phyloP scores from a whole-genome alignment of 2,797 vertebrate genomes.

The Siniperca obscura region DNA sequence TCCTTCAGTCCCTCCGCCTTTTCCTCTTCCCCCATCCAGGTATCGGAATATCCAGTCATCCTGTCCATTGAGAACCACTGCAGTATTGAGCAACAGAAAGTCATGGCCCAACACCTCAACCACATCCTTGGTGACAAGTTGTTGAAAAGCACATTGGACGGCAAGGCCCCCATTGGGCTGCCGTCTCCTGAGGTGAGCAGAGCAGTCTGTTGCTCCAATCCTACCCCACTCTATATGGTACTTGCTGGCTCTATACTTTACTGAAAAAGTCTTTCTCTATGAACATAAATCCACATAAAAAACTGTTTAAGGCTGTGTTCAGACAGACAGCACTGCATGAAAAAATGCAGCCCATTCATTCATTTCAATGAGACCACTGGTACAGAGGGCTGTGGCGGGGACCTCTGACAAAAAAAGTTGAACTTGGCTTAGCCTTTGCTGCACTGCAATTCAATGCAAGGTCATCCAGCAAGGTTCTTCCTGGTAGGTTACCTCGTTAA shows the following conservation, averaged over 20 bases:
- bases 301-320: background rate
- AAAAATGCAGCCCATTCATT: background rate
- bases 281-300: background rate
- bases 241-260: background rate
- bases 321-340: background rate
- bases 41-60: slow-evolving; percentile 92
- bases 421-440: too few relatives aligned
- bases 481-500: background rate
- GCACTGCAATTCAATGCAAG: background rate
- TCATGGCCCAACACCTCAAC: slow-evolving; percentile 90
- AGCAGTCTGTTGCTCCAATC: background rate
- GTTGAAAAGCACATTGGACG: slow-evolving; percentile 86
- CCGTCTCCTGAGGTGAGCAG: slow-evolving; percentile 92
- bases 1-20: background rate
- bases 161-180: slow-evolving; percentile 77
- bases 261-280: too few relatives aligned
- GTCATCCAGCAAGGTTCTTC: background rate
- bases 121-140: slow-evolving; percentile 91
- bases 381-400: background rate
- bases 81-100: slow-evolving; percentile 90
- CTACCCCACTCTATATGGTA: too few relatives aligned
- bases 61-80: slow-evolving; percentile 97
- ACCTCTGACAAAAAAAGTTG: too few relatives aligned
- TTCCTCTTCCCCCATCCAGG: slow-evolving; percentile 72
- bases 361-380: background rate